Evolutionary conservation across 1,140 invertebrate species (phyloP).

Genomic region (Antheraea pernyi): DNA sequence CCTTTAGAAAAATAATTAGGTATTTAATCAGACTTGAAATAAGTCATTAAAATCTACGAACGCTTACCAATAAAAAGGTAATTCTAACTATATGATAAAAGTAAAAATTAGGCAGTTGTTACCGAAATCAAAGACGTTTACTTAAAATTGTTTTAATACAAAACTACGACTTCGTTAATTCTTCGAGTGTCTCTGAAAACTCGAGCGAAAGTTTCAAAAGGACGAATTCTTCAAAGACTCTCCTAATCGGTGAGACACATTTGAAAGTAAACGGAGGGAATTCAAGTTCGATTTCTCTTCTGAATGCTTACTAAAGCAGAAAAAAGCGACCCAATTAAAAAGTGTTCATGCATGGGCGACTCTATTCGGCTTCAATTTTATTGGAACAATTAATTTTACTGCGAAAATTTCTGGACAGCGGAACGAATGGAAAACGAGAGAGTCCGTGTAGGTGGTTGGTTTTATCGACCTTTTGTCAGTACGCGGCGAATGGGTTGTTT

Average conservation of each 20-base stretch:
- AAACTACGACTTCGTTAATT: not conserved
- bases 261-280: conserved; percentile 19
- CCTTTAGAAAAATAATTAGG: no score
- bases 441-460: conserved; percentile 47
- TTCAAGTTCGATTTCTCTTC: conserved; percentile 62
- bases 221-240: conserved; percentile 5
- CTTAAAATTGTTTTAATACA: not conserved
- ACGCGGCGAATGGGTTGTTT: conserved; percentile 59
- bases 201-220: conserved; percentile 8
- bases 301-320: conserved; percentile 56
- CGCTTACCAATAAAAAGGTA: no score
- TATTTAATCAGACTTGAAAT: no score
- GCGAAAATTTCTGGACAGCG: conserved; percentile 76
- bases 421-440: conserved; percentile 67
- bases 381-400: conserved; percentile 78
- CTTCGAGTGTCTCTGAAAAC: not conserved
- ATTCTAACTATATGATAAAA: no score
- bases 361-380: conserved; percentile 70
- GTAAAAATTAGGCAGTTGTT: not conserved
- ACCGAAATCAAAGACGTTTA: not conserved
- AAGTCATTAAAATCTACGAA: no score
- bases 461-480: conserved; percentile 62
- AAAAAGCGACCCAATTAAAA: conserved; percentile 68
- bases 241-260: conserved; percentile 7
- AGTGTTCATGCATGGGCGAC: conserved; percentile 66